Conservation (phyloP, 2,888 invertebrate species). For the Drosophila prostipennis region DNA sequence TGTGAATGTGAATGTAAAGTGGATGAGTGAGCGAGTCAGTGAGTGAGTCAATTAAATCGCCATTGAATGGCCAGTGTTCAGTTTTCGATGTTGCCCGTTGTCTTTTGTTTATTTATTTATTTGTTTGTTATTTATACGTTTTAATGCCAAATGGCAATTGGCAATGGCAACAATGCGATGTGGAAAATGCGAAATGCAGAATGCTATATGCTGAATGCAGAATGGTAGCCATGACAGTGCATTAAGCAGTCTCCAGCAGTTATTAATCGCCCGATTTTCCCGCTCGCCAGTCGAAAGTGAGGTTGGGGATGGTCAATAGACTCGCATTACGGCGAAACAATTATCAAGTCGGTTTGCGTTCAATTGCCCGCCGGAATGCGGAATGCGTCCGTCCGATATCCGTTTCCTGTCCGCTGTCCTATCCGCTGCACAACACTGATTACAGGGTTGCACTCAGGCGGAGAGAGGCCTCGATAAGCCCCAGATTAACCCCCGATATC, state of each 20-base stretch:
- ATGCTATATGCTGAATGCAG: conserved; percentile 25
- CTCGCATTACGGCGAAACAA: conserved; percentile 34
- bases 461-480: background rate
- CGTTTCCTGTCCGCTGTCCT: conserved; percentile 4
- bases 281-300: conserved; percentile 14
- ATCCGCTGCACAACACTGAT: conserved; percentile 40
- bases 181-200: background rate
- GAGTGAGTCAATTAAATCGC: conserved; percentile 63
- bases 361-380: conserved; percentile 46
- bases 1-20: conserved; percentile 24
- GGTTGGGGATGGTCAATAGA: conserved; percentile 19
- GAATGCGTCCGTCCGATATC: conserved; percentile 19
- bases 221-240: conserved; percentile 63
- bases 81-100: conserved; percentile 45
- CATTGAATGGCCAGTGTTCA: conserved; percentile 37
- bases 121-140: conserved; percentile 62
- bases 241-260: conserved; percentile 50
- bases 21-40: conserved; percentile 5
- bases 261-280: conserved; percentile 36
- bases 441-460: conserved; percentile 20
- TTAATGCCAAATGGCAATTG: conserved; percentile 65
- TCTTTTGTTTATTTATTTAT: conserved; percentile 61
- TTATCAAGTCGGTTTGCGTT: conserved; percentile 49
- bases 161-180: conserved; percentile 46
- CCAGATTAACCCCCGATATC: conserved; percentile 15